A percentile compares a stretch with the other conserved stretches of the same genome.
phyloP scores from a whole-genome alignment of 2,113 vertebrate species.

The Cavia porcellus region DNA sequence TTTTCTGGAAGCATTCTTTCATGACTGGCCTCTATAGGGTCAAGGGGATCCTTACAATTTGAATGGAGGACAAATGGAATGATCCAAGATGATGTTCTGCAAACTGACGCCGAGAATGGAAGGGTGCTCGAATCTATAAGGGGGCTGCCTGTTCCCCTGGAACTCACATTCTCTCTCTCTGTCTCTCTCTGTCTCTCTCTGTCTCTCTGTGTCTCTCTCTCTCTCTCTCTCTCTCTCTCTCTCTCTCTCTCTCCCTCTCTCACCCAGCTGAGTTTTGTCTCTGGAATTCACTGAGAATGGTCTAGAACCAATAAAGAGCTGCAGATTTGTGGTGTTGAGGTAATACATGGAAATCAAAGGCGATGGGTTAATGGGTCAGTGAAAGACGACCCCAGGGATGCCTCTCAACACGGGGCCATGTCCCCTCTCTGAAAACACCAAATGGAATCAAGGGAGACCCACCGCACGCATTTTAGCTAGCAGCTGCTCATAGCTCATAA shows the following conservation, averaged over 20 bases:
- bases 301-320: neutral
- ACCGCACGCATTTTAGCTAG: neutral
- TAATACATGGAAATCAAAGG: neutral
- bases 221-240: too few species aligned
- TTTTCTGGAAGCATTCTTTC: slow-evolving; percentile 39
- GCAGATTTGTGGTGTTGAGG: fast-evolving
- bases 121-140: neutral
- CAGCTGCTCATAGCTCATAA: neutral
- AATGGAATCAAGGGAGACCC: neutral
- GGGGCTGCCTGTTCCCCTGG: neutral
- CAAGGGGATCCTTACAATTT: slow-evolving; percentile 6
- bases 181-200: neutral
- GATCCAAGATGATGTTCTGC: slow-evolving; percentile 9
- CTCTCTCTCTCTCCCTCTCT: too few species aligned
- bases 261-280: neutral
- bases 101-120: neutral
- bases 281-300: neutral
- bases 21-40: neutral
- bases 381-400: neutral
- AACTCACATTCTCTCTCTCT: neutral
- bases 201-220: too few species aligned
- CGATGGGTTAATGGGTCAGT: neutral
- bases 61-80: neutral
- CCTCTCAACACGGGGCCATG: neutral
- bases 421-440: neutral